A percentile compares a stretch with the other conserved stretches of the same genome.
Evolutionary conservation across 2,888 invertebrate genomes (phyloP).

Genomic region (Atethmia centrago): DNA sequence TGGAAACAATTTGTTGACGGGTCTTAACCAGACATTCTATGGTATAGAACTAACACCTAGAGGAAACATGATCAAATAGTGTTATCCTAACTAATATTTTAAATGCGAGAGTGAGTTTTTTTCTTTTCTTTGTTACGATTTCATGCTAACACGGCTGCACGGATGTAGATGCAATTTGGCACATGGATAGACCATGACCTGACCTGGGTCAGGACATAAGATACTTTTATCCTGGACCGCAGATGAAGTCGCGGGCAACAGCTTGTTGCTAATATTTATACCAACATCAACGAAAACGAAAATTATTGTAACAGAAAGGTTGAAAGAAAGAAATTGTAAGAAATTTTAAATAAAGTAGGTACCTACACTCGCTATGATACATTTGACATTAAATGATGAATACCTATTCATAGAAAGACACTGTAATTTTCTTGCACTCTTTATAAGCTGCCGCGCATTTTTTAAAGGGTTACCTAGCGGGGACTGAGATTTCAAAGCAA

Average conservation of each 20-base stretch:
- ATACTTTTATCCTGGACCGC: no score
- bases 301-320: neutral
- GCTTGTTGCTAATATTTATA: neutral
- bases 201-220: no score
- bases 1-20: neutral
- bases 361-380: no score
- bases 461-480: neutral
- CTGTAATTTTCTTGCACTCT: neutral
- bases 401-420: no score
- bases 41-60: neutral
- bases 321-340: no score
- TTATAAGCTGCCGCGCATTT: neutral
- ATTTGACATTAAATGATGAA: neutral
- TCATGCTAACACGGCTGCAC: no score
- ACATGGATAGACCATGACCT: no score
- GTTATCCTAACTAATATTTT: no score
- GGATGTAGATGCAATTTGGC: no score
- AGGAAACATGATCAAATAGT: neutral
- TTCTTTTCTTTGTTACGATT: no score
- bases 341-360: neutral
- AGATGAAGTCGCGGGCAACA: no score
- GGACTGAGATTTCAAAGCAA: neutral
- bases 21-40: neutral
- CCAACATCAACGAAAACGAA: neutral
- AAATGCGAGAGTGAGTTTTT: no score